These are phyloP conservation scores for Mus pahari DNA, from an alignment of 2,113 vertebrate genomes.

Conservation along the genomic window DNA sequence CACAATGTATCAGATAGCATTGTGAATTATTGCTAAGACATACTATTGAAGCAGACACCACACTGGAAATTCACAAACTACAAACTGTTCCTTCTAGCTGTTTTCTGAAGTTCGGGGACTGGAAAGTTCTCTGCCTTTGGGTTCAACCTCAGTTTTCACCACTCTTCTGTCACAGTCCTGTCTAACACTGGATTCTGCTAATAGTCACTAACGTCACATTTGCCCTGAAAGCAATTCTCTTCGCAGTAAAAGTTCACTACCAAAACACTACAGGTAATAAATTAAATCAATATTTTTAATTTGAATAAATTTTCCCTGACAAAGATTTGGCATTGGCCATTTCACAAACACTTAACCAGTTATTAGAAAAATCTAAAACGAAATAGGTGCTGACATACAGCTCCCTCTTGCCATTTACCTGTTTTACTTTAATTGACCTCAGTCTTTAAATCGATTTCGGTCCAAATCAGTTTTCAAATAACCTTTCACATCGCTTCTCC, in stretches of 20 bases:
- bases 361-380: conserved; percentile 67
- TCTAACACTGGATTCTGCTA: conserved; percentile 10
- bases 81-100: not conserved
- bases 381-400: conserved; percentile 21
- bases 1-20: not conserved
- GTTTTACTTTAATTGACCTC: conserved; percentile 70
- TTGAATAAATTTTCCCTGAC: conserved; percentile 63
- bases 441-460: conserved; percentile 55
- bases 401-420: conserved; percentile 61
- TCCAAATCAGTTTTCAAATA: conserved; percentile 66
- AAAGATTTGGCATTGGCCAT: conserved; percentile 63
- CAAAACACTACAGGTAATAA: conserved; percentile 75
- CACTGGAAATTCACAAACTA: not conserved
- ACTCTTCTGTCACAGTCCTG: not conserved
- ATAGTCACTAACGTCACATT: conserved; percentile 26
- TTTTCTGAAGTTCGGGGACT: not conserved
- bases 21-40: not conserved
- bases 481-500: not conserved
- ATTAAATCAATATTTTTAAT: conserved; percentile 76
- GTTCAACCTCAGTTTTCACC: conserved; percentile 43
- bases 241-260: conserved; percentile 7
- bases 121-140: not conserved
- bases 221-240: conserved; percentile 20
- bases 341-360: conserved; percentile 74
- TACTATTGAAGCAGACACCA: not conserved